A percentile compares a stretch with the other conserved stretches of the same genome.
These are phyloP conservation scores for Aphelinus atriplicis DNA, from an alignment of 1,140 invertebrate genomes.

Conservation along the genomic window DNA sequence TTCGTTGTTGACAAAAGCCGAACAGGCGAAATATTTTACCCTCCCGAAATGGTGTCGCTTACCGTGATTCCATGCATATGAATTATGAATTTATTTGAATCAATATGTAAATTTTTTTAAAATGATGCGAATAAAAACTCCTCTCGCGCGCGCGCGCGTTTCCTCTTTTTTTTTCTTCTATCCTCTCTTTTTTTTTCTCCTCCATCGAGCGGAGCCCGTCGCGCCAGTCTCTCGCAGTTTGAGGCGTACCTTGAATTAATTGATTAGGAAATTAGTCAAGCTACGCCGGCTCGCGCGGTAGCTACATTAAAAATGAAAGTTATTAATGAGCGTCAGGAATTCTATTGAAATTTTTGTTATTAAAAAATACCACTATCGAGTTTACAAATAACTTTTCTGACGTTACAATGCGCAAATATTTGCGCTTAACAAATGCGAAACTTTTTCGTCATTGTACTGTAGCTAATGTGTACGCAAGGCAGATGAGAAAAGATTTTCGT, in stretches of 20 bases:
- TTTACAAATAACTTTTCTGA: too few species aligned
- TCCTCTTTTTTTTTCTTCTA: not conserved
- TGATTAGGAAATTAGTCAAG: slow-evolving; percentile 35
- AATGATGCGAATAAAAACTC: too few species aligned
- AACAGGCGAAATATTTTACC: too few species aligned
- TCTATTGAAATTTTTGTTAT: too few species aligned
- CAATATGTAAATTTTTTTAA: slow-evolving; percentile 26
- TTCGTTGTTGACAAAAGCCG: too few species aligned
- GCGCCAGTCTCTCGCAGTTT: not conserved
- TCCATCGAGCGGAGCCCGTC: slow-evolving; percentile 5
- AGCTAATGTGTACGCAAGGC: too few species aligned
- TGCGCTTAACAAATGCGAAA: too few species aligned
- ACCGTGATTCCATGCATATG: slow-evolving; percentile 2
- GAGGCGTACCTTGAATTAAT: slow-evolving; percentile 27
- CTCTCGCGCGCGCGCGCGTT: not conserved
- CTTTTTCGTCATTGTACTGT: too few species aligned
- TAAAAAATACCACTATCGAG: too few species aligned
- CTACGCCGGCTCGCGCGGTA: slow-evolving; percentile 3
- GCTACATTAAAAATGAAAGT: slow-evolving; percentile 24
- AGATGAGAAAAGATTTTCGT: too few species aligned
- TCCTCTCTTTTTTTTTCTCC: slow-evolving; percentile 3
- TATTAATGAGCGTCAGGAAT: slow-evolving; percentile 20
- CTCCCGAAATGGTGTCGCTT: too few species aligned
- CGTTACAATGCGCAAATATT: too few species aligned
- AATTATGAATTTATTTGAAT: slow-evolving; percentile 25